Evolutionary conservation across 2,888 invertebrate genomes (phyloP).

Genomic region (Synanthedon myopaeformis): DNA sequence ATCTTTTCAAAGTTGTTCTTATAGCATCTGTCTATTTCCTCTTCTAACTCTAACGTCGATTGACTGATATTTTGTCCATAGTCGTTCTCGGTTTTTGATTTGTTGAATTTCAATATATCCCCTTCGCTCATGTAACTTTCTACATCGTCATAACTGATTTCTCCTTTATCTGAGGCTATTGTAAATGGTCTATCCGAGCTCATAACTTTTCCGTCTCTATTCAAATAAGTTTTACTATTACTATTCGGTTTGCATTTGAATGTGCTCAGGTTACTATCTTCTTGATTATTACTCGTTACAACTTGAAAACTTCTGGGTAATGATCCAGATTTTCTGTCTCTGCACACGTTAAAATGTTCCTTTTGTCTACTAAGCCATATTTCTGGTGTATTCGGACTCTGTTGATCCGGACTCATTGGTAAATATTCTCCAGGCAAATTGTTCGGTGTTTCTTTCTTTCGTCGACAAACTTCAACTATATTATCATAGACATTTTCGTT

Average conservation of each 20-base stretch:
- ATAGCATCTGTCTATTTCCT: slow-evolving; percentile 64
- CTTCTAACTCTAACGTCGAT: slow-evolving; percentile 60
- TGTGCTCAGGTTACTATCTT: slow-evolving; percentile 46
- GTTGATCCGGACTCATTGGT: slow-evolving; percentile 54
- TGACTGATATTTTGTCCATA: slow-evolving; percentile 52
- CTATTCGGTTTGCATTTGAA: slow-evolving; percentile 57
- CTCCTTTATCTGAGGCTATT: slow-evolving; percentile 78
- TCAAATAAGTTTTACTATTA: slow-evolving; percentile 65
- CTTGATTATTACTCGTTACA: slow-evolving; percentile 59
- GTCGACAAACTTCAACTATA: slow-evolving; percentile 47
- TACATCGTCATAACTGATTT: slow-evolving; percentile 76
- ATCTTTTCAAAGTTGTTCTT: slow-evolving; percentile 57
- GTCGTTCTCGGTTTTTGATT: slow-evolving; percentile 38
- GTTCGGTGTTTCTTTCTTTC: slow-evolving; percentile 40
- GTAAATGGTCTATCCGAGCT: slow-evolving; percentile 76
- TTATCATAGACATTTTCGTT: slow-evolving; percentile 54
- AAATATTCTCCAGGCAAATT: slow-evolving; percentile 42
- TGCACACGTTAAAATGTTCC: slow-evolving; percentile 75
- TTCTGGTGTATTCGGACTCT: slow-evolving; percentile 74
- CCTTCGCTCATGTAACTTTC: slow-evolving; percentile 68
- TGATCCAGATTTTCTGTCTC: slow-evolving; percentile 79
- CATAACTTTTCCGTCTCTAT: slow-evolving; percentile 72
- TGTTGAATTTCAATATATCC: slow-evolving; percentile 55
- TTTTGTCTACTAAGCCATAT: slow-evolving; percentile 80
- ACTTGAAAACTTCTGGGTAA: slow-evolving; percentile 83